These are phyloP conservation scores for Drosophila melanocephala DNA, from an alignment of 2,888 invertebrate species.

Conservation along the genomic window DNA sequence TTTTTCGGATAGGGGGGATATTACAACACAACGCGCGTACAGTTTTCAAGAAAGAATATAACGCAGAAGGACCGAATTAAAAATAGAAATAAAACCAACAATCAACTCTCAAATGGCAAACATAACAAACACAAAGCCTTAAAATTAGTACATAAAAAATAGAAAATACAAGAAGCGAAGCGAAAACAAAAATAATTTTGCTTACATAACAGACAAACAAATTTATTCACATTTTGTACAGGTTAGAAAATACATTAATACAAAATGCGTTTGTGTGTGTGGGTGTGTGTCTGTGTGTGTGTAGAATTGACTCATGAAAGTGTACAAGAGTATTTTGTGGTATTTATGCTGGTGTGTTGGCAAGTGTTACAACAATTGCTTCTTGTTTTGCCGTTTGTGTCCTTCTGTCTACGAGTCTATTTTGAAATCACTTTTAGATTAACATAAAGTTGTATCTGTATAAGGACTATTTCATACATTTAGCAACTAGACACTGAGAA, in stretches of 20 bases:
- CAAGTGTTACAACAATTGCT: background rate
- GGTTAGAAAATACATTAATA: conserved; percentile 11
- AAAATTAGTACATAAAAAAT: conserved; percentile 16
- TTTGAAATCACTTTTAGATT: background rate
- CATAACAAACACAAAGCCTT: conserved; percentile 42
- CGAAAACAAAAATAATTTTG: conserved; percentile 23
- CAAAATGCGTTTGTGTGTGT: background rate
- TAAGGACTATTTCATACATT: conserved; percentile 1
- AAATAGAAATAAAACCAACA: conserved; percentile 15
- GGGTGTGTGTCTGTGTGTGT: background rate
- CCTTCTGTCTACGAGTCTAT: conserved; percentile 15
- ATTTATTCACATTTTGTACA: conserved; percentile 45
- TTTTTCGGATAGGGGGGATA: conserved; percentile 32
- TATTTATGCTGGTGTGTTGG: conserved; percentile 5
- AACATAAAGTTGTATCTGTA: background rate
- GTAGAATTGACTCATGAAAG: background rate
- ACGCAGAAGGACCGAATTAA: conserved; percentile 17
- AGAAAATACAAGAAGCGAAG: conserved; percentile 52
- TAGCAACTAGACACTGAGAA: conserved; percentile 2
- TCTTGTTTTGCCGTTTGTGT: background rate
- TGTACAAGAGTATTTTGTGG: background rate
- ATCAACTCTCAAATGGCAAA: conserved; percentile 17
- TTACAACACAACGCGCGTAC: conserved; percentile 74
- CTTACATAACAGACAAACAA: conserved; percentile 39
- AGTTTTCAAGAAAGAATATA: conserved; percentile 50